These are phyloP conservation scores for Mirounga angustirostris DNA, from an alignment of 2,113 vertebrate genomes.

Conservation along the genomic window DNA sequence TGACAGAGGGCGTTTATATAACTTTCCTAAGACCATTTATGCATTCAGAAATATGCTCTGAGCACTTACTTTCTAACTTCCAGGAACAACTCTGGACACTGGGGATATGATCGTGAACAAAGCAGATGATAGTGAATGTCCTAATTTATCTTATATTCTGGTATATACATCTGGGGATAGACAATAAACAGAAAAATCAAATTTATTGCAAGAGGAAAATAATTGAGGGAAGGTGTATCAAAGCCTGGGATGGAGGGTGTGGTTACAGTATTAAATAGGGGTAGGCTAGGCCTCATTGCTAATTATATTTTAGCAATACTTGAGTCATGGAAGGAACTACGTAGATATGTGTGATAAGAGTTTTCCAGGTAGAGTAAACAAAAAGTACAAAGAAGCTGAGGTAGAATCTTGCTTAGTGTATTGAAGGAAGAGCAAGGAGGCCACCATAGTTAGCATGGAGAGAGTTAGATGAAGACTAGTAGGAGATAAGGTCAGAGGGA, in stretches of 20 bases:
- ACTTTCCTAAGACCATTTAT: not conserved
- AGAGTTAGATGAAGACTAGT: not conserved
- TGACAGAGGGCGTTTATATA: not conserved
- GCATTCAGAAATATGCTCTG: not conserved
- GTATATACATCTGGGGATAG: not conserved
- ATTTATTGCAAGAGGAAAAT: slow-evolving; percentile 11
- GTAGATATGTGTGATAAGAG: not conserved
- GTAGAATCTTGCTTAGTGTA: not conserved
- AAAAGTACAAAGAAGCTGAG: not conserved
- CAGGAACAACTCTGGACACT: not conserved
- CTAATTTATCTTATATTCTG: slow-evolving; percentile 8
- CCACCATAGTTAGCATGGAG: not conserved
- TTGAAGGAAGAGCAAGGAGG: not conserved
- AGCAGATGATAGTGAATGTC: not conserved
- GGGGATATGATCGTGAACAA: not conserved
- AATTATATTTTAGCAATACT: not conserved
- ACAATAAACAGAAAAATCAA: not conserved
- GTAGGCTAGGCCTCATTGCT: not conserved
- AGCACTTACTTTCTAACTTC: not conserved
- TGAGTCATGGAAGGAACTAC: not conserved
- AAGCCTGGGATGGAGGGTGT: not conserved
- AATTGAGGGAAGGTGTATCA: not conserved
- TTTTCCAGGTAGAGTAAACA: slow-evolving; percentile 12
- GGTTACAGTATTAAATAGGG: not conserved
- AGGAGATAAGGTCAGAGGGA: not conserved